Base-by-base conservation (phyloP, 2,113 vertebrate species). In the Scophthalmus maximus region DNA sequence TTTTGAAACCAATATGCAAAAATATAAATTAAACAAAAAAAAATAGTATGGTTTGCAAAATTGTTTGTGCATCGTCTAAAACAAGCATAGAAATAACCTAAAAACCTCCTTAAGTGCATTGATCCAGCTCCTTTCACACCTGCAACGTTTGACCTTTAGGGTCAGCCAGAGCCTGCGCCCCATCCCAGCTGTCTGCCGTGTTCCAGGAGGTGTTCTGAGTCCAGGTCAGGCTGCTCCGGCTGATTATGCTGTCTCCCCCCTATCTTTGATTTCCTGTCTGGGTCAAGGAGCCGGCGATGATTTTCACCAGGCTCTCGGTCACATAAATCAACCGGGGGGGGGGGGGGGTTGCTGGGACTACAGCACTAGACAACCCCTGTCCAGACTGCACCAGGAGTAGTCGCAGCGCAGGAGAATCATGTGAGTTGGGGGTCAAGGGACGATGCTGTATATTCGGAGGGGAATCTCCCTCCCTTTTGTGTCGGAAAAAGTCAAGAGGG, bases 361-460 rank as follows among this genome's bases (percentile, higher is more conserved):
- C 1, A 72, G 52, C 42, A 1, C 22, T 49, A 49, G 73, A 70
- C 82, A 76, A 38, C 59, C 59, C 47, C 66, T 77, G 83, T 91
- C 91, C 83, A 23, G 64, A 50, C 56, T 83, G 88, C 61, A 81
- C 85, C 79, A 81, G 76, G 80, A 89, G 84, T 87, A 91, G 93
- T 94, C 93, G 91, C 70, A 93, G 82, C 68, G 63, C 76, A 62
- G 79, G 65, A 88, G 72, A 78, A 81, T 87, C 84, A 88, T 89
- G 84, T 83, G 82, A 88, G 58, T 53, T 7, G 63, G n/a, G 76
- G 92, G 89, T 93, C 93, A 93, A 95, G 89, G 92, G 89, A 84
- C 91, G 80, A 83, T 55, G 58, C 86, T 87, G 92, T 94, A 93
- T 94, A 95, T 89, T 88, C 86, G 69, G 2, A 22, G 30, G 78